Conservation (phyloP, 2,888 invertebrate species). For the Deroplatys truncata region DNA sequence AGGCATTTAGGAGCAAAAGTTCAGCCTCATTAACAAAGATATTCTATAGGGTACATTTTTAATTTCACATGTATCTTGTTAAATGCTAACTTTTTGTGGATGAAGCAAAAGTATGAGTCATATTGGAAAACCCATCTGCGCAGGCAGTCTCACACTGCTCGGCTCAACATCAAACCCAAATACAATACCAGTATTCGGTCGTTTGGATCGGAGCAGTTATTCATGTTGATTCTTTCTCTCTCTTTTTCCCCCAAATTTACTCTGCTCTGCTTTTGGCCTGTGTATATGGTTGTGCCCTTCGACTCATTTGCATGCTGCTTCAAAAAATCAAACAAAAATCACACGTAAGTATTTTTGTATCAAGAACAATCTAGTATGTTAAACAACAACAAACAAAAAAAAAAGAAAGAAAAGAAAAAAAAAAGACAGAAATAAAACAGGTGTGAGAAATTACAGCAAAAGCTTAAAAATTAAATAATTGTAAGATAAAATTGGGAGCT, state of each 20-base stretch:
- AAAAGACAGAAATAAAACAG: background rate
- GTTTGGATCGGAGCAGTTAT: conserved; percentile 23
- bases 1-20: too few species aligned
- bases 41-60: too few species aligned
- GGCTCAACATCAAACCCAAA: background rate
- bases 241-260: conserved; percentile 71
- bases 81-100: too few species aligned
- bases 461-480: background rate
- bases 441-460: background rate
- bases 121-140: background rate
- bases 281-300: conserved; percentile 74
- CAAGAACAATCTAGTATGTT: conserved; percentile 25
- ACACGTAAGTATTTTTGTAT: conserved; percentile 63
- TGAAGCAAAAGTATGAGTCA: background rate
- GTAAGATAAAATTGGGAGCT: background rate
- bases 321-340: conserved; percentile 60
- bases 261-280: conserved; percentile 74
- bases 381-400: background rate
- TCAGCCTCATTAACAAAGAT: too few species aligned
- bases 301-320: conserved; percentile 73
- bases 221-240: conserved; percentile 49
- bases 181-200: conserved; percentile 10
- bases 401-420: background rate
- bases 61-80: too few species aligned
- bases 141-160: conserved; percentile 2